Evolutionary conservation across 2,113 vertebrate genomes (phyloP).

Genomic region (Notarius quadriscutis): DNA sequence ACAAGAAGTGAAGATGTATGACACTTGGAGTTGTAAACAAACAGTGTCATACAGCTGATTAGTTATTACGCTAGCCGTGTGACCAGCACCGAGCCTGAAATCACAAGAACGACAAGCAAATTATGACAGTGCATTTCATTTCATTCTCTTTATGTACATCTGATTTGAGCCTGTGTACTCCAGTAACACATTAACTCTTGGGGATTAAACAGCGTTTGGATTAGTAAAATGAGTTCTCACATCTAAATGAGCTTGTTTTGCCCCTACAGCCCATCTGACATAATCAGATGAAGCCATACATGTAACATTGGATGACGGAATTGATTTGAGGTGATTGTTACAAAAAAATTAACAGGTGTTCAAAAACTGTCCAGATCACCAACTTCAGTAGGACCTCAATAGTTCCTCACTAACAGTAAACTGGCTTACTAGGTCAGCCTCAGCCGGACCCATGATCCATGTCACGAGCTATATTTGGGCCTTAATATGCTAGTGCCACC

Average conservation of each 20-base stretch:
- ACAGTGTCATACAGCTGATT: background rate
- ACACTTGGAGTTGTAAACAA: background rate
- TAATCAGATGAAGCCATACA: background rate
- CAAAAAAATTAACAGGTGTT: background rate
- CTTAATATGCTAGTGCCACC: too few relatives aligned
- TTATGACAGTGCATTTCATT: conserved; percentile 3
- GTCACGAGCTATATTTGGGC: too few relatives aligned
- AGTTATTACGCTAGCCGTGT: background rate
- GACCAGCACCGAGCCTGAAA: background rate
- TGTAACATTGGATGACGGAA: background rate
- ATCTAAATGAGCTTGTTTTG: background rate
- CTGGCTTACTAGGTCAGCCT: too few relatives aligned
- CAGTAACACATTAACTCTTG: background rate
- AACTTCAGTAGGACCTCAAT: background rate
- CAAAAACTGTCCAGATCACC: background rate
- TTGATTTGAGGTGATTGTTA: too few relatives aligned
- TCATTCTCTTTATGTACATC: background rate
- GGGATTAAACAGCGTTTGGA: background rate
- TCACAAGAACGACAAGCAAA: background rate
- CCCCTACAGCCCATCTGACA: background rate
- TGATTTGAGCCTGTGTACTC: too few relatives aligned
- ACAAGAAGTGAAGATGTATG: conserved; percentile 1
- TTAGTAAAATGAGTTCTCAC: background rate
- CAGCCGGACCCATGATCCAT: too few relatives aligned
- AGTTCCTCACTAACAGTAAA: too few relatives aligned